phyloP scores from a whole-genome alignment of 2,113 vertebrate genomes.

The Cairina moschata region DNA sequence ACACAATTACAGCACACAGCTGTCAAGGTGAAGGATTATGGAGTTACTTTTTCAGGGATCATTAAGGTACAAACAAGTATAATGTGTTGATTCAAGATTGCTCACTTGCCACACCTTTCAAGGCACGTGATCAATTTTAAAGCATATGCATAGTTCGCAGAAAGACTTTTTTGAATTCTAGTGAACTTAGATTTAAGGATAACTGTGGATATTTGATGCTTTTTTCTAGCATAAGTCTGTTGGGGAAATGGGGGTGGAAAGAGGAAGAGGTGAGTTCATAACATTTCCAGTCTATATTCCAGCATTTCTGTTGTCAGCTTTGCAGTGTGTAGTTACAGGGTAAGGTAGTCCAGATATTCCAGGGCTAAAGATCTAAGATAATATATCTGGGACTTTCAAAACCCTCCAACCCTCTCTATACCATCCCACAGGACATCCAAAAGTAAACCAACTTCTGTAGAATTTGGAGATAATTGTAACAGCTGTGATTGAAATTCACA shows the following conservation, averaged over 20 bases:
- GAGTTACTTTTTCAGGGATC: neutral
- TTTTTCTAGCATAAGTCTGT: conserved; percentile 54
- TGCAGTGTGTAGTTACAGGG: conserved; percentile 37
- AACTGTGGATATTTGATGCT: conserved; percentile 38
- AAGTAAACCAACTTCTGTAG: neutral
- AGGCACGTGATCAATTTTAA: neutral
- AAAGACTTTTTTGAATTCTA: neutral
- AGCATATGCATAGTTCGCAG: neutral
- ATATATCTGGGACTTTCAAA: neutral
- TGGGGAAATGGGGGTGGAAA: conserved; percentile 69
- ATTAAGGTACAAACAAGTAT: neutral
- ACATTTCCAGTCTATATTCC: conserved; percentile 69
- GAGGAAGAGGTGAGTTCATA: conserved; percentile 72
- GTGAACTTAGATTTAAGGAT: conserved; percentile 1
- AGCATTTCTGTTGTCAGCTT: conserved; percentile 56
- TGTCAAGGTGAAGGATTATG: neutral
- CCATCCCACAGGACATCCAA: neutral
- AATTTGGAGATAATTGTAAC: neutral
- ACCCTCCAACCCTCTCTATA: neutral
- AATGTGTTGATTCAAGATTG: neutral
- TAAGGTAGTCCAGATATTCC: conserved; percentile 59
- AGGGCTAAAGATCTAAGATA: conserved; percentile 18
- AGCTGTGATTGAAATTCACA: neutral
- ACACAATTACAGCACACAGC: neutral
- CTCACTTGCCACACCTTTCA: neutral